Evolutionary conservation across 2,797 vertebrate genomes (phyloP).

Genomic region (Galaxias olidus): DNA sequence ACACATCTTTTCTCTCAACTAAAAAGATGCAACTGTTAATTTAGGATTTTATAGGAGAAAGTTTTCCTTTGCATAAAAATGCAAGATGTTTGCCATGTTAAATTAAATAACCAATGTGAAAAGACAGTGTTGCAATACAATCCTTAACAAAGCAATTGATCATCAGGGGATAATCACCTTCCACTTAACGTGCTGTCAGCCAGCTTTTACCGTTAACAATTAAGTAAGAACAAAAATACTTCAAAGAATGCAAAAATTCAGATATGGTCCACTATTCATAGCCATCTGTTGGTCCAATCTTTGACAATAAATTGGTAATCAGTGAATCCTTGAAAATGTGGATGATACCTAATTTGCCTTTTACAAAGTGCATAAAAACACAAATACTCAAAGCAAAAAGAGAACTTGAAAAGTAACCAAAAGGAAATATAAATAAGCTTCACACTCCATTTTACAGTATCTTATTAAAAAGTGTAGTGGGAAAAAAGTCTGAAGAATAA

Average conservation of each 20-base stretch:
- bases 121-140: constrained; percentile 55
- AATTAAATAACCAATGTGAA: constrained; percentile 37
- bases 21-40: constrained; percentile 38
- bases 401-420: constrained; percentile 51
- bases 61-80: constrained; percentile 40
- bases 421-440: constrained; percentile 46
- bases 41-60: constrained; percentile 27
- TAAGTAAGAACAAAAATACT: constrained; percentile 11
- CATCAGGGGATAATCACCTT: constrained; percentile 30
- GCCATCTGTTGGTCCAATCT: constrained; percentile 49
- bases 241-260: constrained; percentile 26
- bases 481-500: constrained; percentile 33
- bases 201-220: constrained; percentile 33
- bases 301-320: constrained; percentile 49
- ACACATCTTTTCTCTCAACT: constrained; percentile 36
- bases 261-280: constrained; percentile 59
- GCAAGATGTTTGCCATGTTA: constrained; percentile 42
- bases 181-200: constrained; percentile 3
- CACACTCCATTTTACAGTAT: constrained; percentile 54
- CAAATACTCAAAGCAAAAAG: constrained; percentile 42
- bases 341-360: constrained; percentile 31
- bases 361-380: constrained; percentile 68
- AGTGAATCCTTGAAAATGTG: constrained; percentile 40
- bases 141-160: constrained; percentile 35
- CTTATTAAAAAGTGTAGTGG: constrained; percentile 40